Percentiles rank a stretch among this genome's conserved stretches.
These are phyloP conservation scores for Drosophila mayri DNA, from an alignment of 1,140 invertebrate species.

Conservation along the genomic window DNA sequence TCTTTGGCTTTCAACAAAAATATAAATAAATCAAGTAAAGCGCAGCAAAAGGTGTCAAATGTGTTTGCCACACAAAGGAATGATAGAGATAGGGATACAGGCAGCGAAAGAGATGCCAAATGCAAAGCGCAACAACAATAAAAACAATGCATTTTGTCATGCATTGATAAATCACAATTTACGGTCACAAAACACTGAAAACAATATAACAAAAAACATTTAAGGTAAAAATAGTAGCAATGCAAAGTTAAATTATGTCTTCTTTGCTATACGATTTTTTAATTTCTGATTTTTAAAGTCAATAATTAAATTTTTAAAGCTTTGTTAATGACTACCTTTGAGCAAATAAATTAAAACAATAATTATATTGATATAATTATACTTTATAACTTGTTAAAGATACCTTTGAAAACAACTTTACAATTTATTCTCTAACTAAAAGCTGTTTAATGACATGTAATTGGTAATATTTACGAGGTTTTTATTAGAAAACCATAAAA, in stretches of 20 bases:
- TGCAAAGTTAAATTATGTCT: not conserved
- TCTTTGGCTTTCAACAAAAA: slow-evolving; percentile 10
- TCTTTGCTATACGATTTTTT: not conserved
- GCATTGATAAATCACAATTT: slow-evolving; percentile 72
- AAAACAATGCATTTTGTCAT: slow-evolving; percentile 69
- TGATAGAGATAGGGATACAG: not conserved
- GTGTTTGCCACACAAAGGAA: slow-evolving; percentile 10
- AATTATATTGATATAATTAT: not conserved
- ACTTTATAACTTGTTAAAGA: too few relatives aligned
- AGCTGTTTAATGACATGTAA: not conserved
- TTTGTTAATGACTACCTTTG: not conserved
- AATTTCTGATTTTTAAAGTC: too few relatives aligned
- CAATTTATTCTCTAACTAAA: not conserved
- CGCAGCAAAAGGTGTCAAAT: slow-evolving; percentile 45
- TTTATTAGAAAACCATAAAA: slow-evolving; percentile 1
- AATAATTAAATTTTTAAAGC: not conserved
- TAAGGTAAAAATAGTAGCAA: slow-evolving; percentile 13
- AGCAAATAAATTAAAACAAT: not conserved
- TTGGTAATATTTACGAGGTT: not conserved
- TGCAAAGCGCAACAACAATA: slow-evolving; percentile 16
- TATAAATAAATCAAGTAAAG: slow-evolving; percentile 48
- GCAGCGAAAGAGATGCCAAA: slow-evolving; percentile 15
- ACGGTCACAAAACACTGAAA: slow-evolving; percentile 45
- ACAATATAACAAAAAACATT: slow-evolving; percentile 14
- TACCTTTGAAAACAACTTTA: not conserved